Evolutionary conservation across 2,888 invertebrate species (phyloP).

Genomic region (Metellina segmentata): DNA sequence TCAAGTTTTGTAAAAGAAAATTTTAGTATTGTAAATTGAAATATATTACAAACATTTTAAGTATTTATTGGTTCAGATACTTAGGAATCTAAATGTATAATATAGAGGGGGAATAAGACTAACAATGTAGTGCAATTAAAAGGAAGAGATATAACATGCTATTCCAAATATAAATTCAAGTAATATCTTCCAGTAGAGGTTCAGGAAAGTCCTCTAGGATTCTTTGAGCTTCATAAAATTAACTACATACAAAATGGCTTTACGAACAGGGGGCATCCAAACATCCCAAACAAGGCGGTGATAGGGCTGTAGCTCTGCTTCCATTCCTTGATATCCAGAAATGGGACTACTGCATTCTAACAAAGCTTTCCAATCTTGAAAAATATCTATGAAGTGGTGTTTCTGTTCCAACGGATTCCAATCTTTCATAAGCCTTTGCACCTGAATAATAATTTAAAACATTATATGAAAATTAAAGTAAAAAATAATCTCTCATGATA

Average conservation of each 20-base stretch:
- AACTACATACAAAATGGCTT: conserved; percentile 80
- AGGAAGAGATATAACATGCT: too few species aligned
- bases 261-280: conserved; percentile 91
- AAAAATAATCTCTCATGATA: neutral
- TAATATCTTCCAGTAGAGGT: neutral
- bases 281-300: conserved; percentile 93
- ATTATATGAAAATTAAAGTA: neutral
- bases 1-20: too few species aligned
- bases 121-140: too few species aligned
- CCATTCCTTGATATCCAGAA: conserved; percentile 81
- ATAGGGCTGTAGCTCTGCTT: conserved; percentile 84
- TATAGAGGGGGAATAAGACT: too few species aligned
- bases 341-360: conserved; percentile 83
- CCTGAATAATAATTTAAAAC: conserved; percentile 79
- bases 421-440: conserved; percentile 87
- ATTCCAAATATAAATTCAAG: too few species aligned
- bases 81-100: too few species aligned
- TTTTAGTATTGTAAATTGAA: too few species aligned
- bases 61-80: too few species aligned
- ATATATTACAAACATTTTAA: too few species aligned
- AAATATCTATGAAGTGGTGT: conserved; percentile 80
- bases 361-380: conserved; percentile 82
- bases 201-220: conserved; percentile 3
- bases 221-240: conserved; percentile 51
- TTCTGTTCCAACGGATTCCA: conserved; percentile 89